Conservation (phyloP, 1,140 invertebrate species). For the Philotrypesis tridentata region DNA sequence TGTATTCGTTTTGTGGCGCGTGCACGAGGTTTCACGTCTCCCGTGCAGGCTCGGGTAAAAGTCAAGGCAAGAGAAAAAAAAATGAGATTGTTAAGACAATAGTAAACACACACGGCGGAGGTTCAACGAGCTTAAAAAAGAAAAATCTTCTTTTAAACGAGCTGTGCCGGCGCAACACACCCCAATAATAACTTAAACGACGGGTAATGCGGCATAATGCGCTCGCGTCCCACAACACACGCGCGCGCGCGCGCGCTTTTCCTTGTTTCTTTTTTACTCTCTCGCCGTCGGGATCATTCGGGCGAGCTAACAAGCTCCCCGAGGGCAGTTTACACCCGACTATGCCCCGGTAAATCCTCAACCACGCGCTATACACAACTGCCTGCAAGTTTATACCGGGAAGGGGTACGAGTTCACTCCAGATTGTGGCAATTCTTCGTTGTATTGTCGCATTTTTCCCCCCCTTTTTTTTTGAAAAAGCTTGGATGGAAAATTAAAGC, state of each 20-base stretch:
- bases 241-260: constrained; percentile 31
- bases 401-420: not conserved
- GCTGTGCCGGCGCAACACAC: not conserved
- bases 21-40: no score
- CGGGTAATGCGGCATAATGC: constrained; percentile 51
- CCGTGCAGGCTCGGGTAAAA: no score
- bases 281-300: constrained; percentile 53
- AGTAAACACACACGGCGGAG: not conserved
- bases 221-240: constrained; percentile 51
- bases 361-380: constrained; percentile 43
- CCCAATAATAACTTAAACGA: constrained; percentile 2
- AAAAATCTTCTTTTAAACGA: constrained; percentile 1
- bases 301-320: constrained; percentile 72
- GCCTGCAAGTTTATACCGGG: not conserved
- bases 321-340: constrained; percentile 69
- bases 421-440: no score
- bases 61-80: no score
- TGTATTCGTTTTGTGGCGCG: no score
- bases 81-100: no score
- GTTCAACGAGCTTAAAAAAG: not conserved
- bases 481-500: no score
- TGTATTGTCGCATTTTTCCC: no score
- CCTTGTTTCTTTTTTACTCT: constrained; percentile 36
- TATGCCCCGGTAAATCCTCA: constrained; percentile 64
- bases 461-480: no score